Base-by-base conservation (phyloP, 1,140 invertebrate genomes). In the Drosophila virilis region DNA sequence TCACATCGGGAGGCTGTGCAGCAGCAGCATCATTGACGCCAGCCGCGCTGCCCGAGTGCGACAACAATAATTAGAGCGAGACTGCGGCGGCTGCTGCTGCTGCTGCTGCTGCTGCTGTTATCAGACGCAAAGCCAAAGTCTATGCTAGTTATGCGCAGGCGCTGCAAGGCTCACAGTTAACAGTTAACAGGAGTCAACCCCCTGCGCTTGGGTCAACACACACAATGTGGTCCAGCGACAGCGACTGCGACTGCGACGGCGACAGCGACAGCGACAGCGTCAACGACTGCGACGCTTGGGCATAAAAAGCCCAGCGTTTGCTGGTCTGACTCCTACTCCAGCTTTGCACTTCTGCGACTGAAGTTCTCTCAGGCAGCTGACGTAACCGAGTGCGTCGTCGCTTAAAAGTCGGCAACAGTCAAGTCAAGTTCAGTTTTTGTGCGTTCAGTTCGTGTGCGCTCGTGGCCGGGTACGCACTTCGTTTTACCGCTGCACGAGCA, bases 271-370 rank as follows among this genome's bases (percentile, higher is more conserved):
- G 64, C 32, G 22, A 28, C 72, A 33, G 61, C 60, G 65, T 35
- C 61, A 59, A 67, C 51, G 60, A 43, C 45, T 15, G 22, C 46
- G 38, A 17, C 64, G 58, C 8, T 54, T 43, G 43, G 83, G 84
- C 90, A 91, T 91, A 91, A 83, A 91, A 91, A 89, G 81, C 72
- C 71, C 71, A 62, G 66, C 80, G 59, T 79, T 45, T 74, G 70
- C 69, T 51, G 73, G 52, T 67, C 81, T 66, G 60, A 91, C 90
- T 91, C 90, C 90, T 91, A 91, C 90, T 91, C 88, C 80, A 76
- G 65, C 57, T 73, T 72, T 52, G 85, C 70, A 70, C 81, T 86
- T 50, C 74, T 75, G 70, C 64, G 78, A 59, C 69, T 75, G 28
- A 80, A 90, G 84, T 90, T 85, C 70, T 67, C 58, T 78, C 64